Base-by-base conservation (phyloP, 2,113 vertebrate species). In the Petromus typicus region DNA sequence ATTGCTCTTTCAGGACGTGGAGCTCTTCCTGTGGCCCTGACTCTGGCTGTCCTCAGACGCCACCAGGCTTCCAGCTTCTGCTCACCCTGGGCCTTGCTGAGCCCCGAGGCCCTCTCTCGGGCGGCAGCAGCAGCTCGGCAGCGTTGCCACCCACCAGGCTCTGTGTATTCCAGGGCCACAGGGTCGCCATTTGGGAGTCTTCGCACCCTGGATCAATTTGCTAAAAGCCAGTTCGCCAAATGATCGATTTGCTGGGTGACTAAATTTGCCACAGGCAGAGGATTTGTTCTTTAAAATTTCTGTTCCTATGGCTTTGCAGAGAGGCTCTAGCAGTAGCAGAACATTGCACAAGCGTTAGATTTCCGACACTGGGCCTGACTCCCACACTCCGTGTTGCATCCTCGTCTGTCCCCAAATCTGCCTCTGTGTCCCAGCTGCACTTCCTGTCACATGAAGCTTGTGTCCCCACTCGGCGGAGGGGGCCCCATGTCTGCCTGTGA, bases 191-290 rank as follows among this genome's bases (percentile, higher is more conserved):
- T 88, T 0, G 1, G 81, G 88, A 93, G 67, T 10, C 61, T 78
- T 57, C 32, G 90, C n/a, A 61, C 64, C 78, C 64, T 75, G 71
- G 73, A 90, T 96, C 90, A 79, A 93, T 96, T 86, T 91, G 87
- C 86, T 96, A 89, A 95, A 96, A 94, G 84, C 87, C 90, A 90
- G 83, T 94, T 94, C 96, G 76, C 87, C 92, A 91, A 93, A 83
- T 71, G 87, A 96, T 93, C 92, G 94, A 87, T 95, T 94, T 23
- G 0, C 89, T 90, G 92, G 87, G 78, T 75, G 76, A 86, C 76
- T 88, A 84, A n/a, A 97, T 82, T 96, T 90, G 85, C 90, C 56
- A 7, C 37, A 84, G 94, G n/a, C 78, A 34, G 71, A 90, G 45
- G 84, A 86, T 81, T 75, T 3, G 0, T 54, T 73, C 86, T 89